A percentile compares a stretch with the other conserved stretches of the same genome.
Conservation (phyloP, 2,113 vertebrate genomes). For the Chaenogobius annularis region DNA sequence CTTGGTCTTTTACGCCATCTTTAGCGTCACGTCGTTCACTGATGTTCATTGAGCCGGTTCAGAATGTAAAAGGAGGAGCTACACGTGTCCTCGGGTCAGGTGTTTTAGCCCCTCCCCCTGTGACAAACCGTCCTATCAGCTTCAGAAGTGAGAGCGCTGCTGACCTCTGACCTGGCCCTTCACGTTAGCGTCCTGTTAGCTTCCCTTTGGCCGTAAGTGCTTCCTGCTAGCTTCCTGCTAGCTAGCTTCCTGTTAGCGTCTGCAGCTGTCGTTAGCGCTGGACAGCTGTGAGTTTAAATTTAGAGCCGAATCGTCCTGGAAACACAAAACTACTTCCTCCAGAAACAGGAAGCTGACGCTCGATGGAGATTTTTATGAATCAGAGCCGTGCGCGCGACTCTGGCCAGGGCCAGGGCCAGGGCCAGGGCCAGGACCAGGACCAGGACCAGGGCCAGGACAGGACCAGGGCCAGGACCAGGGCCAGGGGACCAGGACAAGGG, state of each 20-base stretch:
- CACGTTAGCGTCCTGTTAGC: constrained; percentile 5
- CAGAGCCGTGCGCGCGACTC: neutral
- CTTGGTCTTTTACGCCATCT: too few species aligned
- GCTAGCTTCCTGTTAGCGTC: neutral
- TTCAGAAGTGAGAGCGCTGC: neutral
- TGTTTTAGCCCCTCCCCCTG: neutral
- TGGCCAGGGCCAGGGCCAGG: too few species aligned
- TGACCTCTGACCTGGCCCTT: neutral
- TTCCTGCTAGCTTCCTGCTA: constrained; percentile 3
- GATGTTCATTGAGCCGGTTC: too few species aligned
- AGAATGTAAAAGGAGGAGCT: too few species aligned
- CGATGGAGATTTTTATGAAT: neutral
- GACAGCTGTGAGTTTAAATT: neutral
- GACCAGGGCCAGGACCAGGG: too few species aligned
- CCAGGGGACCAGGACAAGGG: too few species aligned
- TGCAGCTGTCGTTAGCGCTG: neutral
- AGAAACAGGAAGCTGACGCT: neutral
- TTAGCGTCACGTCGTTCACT: too few species aligned
- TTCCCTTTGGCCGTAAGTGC: neutral
- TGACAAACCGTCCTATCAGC: neutral
- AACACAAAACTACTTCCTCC: neutral
- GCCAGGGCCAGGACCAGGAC: too few species aligned
- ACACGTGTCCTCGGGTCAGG: too few species aligned
- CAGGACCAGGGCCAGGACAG: too few species aligned
- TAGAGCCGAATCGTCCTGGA: neutral